Evolutionary conservation across 2,797 vertebrate species (phyloP).

Genomic region (Brachymystax lenok): DNA sequence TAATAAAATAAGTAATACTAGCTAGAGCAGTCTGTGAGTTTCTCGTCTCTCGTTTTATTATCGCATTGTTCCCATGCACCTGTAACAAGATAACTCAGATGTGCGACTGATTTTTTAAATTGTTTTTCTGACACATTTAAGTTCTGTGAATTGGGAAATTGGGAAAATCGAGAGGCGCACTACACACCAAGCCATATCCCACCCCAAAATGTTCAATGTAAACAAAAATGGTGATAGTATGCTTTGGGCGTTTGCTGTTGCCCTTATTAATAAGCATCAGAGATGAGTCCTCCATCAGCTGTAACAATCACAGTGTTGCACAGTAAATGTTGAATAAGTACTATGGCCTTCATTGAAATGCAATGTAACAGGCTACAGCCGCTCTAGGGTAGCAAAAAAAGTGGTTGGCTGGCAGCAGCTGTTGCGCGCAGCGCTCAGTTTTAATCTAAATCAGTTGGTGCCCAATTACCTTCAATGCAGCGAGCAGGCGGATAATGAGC

Average conservation of each 20-base stretch:
- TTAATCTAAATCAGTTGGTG: slow-evolving; percentile 54
- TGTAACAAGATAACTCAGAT: too few species aligned
- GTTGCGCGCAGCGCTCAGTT: slow-evolving; percentile 27
- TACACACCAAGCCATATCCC: background rate
- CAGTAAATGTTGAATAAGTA: slow-evolving; percentile 43
- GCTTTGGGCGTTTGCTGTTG: slow-evolving; percentile 21
- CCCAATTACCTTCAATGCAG: slow-evolving; percentile 36
- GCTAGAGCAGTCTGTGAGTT: background rate
- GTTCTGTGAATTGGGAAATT: too few species aligned
- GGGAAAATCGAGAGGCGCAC: too few species aligned
- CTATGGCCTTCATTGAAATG: slow-evolving; percentile 41
- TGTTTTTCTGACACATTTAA: too few species aligned
- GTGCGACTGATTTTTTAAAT: too few species aligned
- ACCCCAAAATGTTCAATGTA: background rate
- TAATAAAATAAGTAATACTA: too few species aligned
- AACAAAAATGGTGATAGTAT: background rate
- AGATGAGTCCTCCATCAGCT: slow-evolving; percentile 30
- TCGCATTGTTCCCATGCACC: too few species aligned
- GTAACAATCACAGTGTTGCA: slow-evolving; percentile 11
- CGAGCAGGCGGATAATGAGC: slow-evolving; percentile 33
- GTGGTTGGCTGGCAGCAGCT: slow-evolving; percentile 33
- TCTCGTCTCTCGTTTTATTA: background rate
- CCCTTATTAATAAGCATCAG: slow-evolving; percentile 34
- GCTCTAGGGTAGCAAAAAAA: slow-evolving; percentile 17
- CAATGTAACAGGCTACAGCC: slow-evolving; percentile 22